Base-by-base conservation (phyloP, 2,113 vertebrate genomes). In the Gallinago paraguaiae region DNA sequence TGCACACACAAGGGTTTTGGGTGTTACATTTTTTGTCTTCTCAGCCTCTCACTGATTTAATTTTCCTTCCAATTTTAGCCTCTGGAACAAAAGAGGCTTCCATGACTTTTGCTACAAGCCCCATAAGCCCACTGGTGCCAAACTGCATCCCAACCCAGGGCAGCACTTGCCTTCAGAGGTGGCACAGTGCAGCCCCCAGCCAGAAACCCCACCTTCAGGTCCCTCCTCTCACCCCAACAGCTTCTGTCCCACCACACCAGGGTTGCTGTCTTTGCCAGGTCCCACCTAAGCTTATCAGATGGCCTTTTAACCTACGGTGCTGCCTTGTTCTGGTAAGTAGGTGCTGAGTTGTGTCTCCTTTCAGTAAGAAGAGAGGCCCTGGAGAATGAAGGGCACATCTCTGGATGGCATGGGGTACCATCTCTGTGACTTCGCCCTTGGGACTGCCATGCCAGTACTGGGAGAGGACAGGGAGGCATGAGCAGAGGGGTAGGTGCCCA, bases 41-140 rank as follows among this genome's bases (percentile, higher is more conserved):
- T 86, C 85, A 94, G 83, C 35, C 75, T 92, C 53, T 91, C 76
- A 59, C 57, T 51, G 41, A 86, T 92, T 85, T 87, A 65, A 95
- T 90, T 92, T 93, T 97, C 69, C 43, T 96, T 86, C 67, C 70
- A 82, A 9, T 79, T 76, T 92, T 90, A 96, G 64, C 48, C 46
- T 80, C 54, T 68, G 65, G 71, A 97, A 95, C 28, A 93, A 83
- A 94, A 93, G 23, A 78, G 60, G 11, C 67, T 96, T 94, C 82
- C 57, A 25, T 23, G 77, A 88, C 69, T 94, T 88, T 82, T 92
- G 20, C 20, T 48, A 48, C 46, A 48, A 48, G 46, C 20, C 46
- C n/a, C 70, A 27, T 0, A 3, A 88, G n/a, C 43, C 23, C 25
- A 3, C 56, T 1, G 6, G 67, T 69, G 50, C 48, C 2, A 6